These are phyloP conservation scores for Hystrix cristata DNA, from an alignment of 2,113 vertebrate species.

Conservation along the genomic window DNA sequence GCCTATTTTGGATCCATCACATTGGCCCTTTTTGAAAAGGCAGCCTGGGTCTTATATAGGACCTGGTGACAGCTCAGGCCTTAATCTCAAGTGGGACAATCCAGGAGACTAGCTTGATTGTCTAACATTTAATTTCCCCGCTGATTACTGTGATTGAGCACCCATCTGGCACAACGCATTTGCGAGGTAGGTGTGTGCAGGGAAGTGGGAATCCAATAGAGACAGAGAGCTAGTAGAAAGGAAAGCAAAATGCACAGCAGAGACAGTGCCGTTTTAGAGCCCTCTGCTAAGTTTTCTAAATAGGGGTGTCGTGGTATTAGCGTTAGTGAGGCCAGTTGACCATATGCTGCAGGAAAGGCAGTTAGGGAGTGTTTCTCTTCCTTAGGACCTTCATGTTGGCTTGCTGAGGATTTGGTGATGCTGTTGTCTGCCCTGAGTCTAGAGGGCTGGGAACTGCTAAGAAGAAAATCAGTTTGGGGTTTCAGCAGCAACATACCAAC, in stretches of 20 bases:
- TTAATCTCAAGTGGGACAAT: conserved; percentile 53
- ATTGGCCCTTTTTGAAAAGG: conserved; percentile 8
- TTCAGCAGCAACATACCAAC: not conserved
- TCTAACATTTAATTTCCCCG: conserved; percentile 75
- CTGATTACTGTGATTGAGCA: conserved; percentile 71
- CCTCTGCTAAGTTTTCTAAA: not conserved
- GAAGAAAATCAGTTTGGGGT: conserved; percentile 32
- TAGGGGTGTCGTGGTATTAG: not conserved
- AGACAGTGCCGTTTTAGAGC: not conserved
- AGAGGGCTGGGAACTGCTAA: not conserved
- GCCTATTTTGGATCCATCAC: not conserved
- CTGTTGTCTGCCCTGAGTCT: conserved; percentile 6
- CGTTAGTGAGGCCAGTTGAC: not conserved
- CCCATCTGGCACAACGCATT: conserved; percentile 69
- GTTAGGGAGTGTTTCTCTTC: not conserved
- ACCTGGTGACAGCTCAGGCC: not conserved
- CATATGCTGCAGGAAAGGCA: conserved; percentile 35
- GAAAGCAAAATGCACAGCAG: not conserved
- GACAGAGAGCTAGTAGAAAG: not conserved
- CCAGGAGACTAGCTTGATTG: conserved; percentile 51
- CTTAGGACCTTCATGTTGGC: not conserved
- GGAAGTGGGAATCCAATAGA: not conserved
- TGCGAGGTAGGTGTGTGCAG: conserved; percentile 21
- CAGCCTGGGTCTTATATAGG: not conserved
- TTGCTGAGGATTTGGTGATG: conserved; percentile 6